Evolutionary conservation across 2,888 invertebrate genomes (phyloP).

Genomic region (Drosophila sordidapex): DNA sequence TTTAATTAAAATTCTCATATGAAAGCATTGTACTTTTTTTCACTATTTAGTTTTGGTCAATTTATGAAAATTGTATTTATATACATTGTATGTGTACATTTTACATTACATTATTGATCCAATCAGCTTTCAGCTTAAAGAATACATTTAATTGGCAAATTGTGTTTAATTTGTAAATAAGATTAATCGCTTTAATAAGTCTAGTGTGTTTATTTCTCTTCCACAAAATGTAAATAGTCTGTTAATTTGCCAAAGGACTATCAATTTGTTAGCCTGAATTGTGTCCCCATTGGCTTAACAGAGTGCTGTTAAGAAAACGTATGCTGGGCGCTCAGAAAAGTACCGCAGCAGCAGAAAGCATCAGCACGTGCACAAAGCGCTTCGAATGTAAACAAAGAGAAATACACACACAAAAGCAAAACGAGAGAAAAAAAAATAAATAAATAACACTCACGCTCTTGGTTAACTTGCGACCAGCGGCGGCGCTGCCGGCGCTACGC

Average conservation of each 20-base stretch:
- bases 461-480: slow-evolving; percentile 70
- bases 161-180: background rate
- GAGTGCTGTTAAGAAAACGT: slow-evolving; percentile 53
- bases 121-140: background rate
- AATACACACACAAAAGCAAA: slow-evolving; percentile 41
- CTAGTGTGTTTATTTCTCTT: slow-evolving; percentile 35
- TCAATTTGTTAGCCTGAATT: slow-evolving; percentile 37
- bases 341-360: slow-evolving; percentile 36
- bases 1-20: slow-evolving; percentile 1
- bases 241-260: slow-evolving; percentile 34
- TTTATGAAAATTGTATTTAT: background rate
- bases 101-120: background rate
- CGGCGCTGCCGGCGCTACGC: slow-evolving; percentile 63
- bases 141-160: background rate
- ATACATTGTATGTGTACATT: background rate
- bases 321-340: slow-evolving; percentile 64
- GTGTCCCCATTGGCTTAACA: slow-evolving; percentile 45
- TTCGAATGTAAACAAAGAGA: slow-evolving; percentile 69
- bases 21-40: background rate
- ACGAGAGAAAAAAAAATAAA: slow-evolving; percentile 26
- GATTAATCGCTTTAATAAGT: background rate
- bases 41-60: background rate
- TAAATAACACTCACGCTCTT: slow-evolving; percentile 73
- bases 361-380: slow-evolving; percentile 62
- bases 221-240: slow-evolving; percentile 13